Percentiles rank a stretch among this genome's conserved stretches.
Evolutionary conservation across 2,797 vertebrate genomes (phyloP).

Genomic region (Sebastes steindachneri): DNA sequence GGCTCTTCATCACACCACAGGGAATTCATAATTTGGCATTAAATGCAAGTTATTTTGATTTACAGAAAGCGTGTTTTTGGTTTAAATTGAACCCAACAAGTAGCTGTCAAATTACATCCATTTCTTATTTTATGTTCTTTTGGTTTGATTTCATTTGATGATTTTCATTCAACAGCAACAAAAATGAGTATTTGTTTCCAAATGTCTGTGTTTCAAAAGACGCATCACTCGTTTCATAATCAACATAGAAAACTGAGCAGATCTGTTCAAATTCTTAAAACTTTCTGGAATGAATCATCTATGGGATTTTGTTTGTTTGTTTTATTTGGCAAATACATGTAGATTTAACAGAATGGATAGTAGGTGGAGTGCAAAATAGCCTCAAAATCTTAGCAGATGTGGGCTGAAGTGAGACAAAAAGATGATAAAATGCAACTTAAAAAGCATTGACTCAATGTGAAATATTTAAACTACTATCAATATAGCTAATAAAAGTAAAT

Average conservation of each 20-base stretch:
- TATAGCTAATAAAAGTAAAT: constrained; percentile 2
- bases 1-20: neutral
- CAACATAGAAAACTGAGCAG: neutral
- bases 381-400: constrained; percentile 5
- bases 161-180: neutral
- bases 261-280: neutral
- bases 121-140: neutral
- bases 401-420: neutral
- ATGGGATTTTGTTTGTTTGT: neutral
- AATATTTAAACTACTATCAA: neutral
- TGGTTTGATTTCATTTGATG: neutral
- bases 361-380: constrained; percentile 3
- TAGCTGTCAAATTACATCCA: neutral
- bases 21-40: constrained; percentile 14
- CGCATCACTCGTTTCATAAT: neutral
- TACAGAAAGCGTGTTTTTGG: neutral
- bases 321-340: constrained; percentile 1
- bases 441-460: neutral
- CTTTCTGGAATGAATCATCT: neutral
- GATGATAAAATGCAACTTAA: neutral
- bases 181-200: neutral
- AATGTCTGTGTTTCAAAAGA: neutral
- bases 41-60: neutral
- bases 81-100: neutral
- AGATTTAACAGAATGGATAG: neutral